phyloP scores from a whole-genome alignment of 2,797 vertebrate genomes.

The Sebastolobus altivelis region DNA sequence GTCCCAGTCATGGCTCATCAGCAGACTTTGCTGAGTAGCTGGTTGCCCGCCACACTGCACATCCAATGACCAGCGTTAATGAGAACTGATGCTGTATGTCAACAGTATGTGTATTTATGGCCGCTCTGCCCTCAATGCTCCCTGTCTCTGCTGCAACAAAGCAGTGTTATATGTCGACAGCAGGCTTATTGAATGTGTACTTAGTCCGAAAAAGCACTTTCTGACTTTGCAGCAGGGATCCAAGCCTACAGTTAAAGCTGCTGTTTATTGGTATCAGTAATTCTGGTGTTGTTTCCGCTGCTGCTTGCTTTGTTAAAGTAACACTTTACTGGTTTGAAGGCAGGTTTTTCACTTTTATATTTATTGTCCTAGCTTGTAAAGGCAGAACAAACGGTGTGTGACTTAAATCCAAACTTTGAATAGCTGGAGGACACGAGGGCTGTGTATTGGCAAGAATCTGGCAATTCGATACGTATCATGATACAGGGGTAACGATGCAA shows the following conservation, averaged over 20 bases:
- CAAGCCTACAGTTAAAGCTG: constrained; percentile 8
- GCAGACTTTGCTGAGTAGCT: constrained; percentile 57
- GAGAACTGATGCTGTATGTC: constrained; percentile 65
- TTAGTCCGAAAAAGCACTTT: constrained; percentile 15
- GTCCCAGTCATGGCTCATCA: constrained; percentile 56
- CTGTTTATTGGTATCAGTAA: constrained; percentile 17
- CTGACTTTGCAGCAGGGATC: constrained; percentile 36
- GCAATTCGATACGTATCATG: too few relatives aligned
- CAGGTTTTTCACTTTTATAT: neutral
- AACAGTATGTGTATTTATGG: constrained; percentile 56
- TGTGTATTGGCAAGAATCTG: too few relatives aligned
- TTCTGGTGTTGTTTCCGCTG: constrained; percentile 4
- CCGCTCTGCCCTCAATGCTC: constrained; percentile 36
- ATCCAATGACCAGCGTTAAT: constrained; percentile 59
- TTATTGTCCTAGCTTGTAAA: neutral
- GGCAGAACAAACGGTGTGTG: neutral
- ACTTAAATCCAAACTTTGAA: neutral
- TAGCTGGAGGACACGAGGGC: neutral
- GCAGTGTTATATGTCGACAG: constrained; percentile 22
- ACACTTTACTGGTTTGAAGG: constrained; percentile 9
- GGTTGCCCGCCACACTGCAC: constrained; percentile 43
- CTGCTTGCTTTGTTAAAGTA: neutral
- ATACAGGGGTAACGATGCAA: too few relatives aligned
- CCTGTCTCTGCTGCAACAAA: constrained; percentile 47
- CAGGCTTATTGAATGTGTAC: constrained; percentile 18